These are phyloP conservation scores for Piaya cayana DNA, from an alignment of 2,113 vertebrate genomes.

Conservation along the genomic window DNA sequence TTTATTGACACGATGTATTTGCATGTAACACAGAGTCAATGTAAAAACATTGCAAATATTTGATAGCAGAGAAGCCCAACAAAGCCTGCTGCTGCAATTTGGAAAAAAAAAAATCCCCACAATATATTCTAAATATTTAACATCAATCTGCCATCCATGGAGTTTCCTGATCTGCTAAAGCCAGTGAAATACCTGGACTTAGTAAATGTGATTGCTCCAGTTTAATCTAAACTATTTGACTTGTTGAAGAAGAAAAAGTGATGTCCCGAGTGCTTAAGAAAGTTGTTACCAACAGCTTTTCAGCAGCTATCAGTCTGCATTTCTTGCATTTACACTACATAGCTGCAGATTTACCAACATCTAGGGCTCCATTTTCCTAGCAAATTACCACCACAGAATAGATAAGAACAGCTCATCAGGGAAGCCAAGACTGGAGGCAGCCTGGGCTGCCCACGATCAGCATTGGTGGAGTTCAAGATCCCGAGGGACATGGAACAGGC, in stretches of 20 bases:
- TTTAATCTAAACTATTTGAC: not conserved
- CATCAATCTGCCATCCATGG: not conserved
- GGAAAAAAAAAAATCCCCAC: not conserved
- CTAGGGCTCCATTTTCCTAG: not conserved
- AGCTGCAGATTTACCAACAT: not conserved
- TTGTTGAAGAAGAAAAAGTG: not conserved
- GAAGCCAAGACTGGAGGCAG: no score
- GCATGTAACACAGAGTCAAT: not conserved
- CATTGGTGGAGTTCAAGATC: no score
- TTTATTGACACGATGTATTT: not conserved
- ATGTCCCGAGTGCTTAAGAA: not conserved
- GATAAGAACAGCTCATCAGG: no score
- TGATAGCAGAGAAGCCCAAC: slow-evolving; percentile 12
- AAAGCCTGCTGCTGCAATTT: not conserved
- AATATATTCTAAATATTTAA: not conserved
- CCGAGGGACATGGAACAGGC: no score
- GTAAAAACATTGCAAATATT: slow-evolving; percentile 56
- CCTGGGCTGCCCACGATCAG: no score
- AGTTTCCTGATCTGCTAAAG: not conserved
- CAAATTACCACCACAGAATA: not conserved
- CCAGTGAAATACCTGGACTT: not conserved
- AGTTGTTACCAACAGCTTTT: not conserved
- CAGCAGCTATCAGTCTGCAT: not conserved
- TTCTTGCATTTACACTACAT: not conserved
- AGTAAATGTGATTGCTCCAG: not conserved